phyloP scores from a whole-genome alignment of 1,140 invertebrate species.

The Drosophila leontia region DNA sequence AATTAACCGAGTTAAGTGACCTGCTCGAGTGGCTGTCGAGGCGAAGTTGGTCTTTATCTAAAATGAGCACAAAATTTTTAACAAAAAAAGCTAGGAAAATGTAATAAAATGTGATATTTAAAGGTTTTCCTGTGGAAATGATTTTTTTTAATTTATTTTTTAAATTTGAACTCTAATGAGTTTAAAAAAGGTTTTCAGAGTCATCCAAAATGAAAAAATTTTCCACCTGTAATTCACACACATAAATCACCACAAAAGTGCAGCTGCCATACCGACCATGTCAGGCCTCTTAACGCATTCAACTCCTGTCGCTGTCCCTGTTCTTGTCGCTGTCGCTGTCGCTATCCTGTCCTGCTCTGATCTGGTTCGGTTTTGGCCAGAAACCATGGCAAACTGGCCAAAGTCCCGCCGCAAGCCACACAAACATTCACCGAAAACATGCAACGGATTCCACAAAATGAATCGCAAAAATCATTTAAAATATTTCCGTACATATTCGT shows the following conservation, averaged over 20 bases:
- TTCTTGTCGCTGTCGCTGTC: not conserved
- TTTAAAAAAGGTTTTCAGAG: not conserved
- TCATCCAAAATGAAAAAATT: not conserved
- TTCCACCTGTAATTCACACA: conserved; percentile 7
- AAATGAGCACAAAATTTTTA: conserved; percentile 1
- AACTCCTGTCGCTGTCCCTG: conserved; percentile 12
- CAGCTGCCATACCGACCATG: conserved; percentile 30
- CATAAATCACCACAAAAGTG: conserved; percentile 46
- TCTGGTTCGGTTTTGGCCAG: conserved; percentile 21
- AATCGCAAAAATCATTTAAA: conserved; percentile 48
- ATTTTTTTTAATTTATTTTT: too few relatives aligned
- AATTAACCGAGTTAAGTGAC: conserved; percentile 30
- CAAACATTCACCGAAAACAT: conserved; percentile 37
- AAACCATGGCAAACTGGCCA: conserved; percentile 38
- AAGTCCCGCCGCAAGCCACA: conserved; percentile 39
- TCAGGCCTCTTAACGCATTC: conserved; percentile 35
- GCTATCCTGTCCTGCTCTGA: not conserved
- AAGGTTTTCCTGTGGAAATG: not conserved
- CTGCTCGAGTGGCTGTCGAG: not conserved
- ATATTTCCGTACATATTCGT: conserved; percentile 25
- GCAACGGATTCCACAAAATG: conserved; percentile 43
- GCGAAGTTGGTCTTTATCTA: not conserved
- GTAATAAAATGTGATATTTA: not conserved
- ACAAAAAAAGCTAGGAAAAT: not conserved
- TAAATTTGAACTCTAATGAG: not conserved